Evolutionary conservation across 2,888 invertebrate species (phyloP).

Genomic region (Nephrotoma appendiculata): DNA sequence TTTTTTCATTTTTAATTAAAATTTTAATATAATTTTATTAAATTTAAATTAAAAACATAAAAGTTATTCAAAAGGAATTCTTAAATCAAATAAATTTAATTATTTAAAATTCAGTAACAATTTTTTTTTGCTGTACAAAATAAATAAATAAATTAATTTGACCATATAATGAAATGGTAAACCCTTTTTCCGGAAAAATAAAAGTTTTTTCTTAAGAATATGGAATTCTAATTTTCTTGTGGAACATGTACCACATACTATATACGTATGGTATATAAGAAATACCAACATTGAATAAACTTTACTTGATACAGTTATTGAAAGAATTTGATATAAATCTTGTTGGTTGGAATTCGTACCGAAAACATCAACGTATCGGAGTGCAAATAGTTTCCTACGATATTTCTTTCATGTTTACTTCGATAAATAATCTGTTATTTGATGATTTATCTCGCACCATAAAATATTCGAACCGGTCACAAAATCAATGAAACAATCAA

Average conservation of each 20-base stretch:
- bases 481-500: too few species aligned
- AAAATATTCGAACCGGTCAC: too few species aligned
- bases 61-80: neutral
- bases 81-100: neutral
- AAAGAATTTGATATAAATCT: neutral
- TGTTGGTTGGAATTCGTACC: neutral
- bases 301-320: neutral
- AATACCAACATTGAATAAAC: neutral
- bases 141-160: neutral
- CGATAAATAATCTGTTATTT: too few species aligned
- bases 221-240: neutral
- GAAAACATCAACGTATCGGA: neutral
- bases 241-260: neutral
- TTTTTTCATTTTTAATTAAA: neutral
- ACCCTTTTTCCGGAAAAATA: neutral
- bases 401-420: too few species aligned
- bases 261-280: neutral
- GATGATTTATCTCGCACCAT: too few species aligned
- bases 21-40: neutral
- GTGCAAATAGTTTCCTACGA: too few species aligned
- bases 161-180: neutral
- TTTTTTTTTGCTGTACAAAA: neutral
- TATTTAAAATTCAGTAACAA: neutral
- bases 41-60: neutral
- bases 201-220: neutral